Conservation (phyloP, 2,113 vertebrate genomes). For the Rhynchomys soricoides region DNA sequence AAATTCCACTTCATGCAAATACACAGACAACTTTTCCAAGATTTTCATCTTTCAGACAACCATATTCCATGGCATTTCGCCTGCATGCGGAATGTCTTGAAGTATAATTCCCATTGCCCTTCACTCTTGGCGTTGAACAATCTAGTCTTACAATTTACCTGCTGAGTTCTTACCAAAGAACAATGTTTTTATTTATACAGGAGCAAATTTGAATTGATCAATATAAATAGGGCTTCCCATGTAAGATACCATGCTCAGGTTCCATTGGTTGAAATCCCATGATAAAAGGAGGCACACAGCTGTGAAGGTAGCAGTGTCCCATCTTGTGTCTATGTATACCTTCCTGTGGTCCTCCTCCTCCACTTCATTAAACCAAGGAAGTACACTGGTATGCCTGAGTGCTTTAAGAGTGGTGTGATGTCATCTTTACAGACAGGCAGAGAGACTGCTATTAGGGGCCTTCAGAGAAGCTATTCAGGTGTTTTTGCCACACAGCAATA, state of each 20-base stretch:
- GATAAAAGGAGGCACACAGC: background rate
- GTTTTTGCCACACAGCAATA: background rate
- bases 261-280: background rate
- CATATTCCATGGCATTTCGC: background rate
- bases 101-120: background rate
- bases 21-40: background rate
- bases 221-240: background rate
- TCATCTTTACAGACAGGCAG: background rate
- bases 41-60: background rate
- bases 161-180: background rate
- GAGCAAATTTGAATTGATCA: background rate
- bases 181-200: background rate
- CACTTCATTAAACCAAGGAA: background rate
- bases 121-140: background rate
- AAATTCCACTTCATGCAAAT: background rate
- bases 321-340: background rate
- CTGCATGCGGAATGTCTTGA: background rate
- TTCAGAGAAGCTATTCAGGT: background rate
- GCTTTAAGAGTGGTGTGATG: fast-evolving
- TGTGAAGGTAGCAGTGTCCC: no score
- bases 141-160: background rate
- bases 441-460: background rate
- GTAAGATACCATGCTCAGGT: background rate
- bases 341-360: background rate
- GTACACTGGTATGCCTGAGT: background rate